Base-by-base conservation (phyloP, 2,888 invertebrate genomes). In the Tachina grossa region DNA sequence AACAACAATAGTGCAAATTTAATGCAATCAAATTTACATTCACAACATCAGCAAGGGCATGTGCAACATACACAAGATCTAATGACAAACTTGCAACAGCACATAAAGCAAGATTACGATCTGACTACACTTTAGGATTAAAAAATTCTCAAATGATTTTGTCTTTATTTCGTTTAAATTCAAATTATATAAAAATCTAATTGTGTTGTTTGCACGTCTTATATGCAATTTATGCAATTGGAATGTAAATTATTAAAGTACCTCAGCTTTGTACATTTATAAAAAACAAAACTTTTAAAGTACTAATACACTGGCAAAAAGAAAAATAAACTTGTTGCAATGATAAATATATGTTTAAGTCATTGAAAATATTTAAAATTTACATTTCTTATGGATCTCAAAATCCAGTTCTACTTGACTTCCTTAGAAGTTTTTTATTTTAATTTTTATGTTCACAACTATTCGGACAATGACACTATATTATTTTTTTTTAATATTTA, bases 101-200 rank as follows among this genome's bases (percentile, higher is more conserved):
- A 95, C 90, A 96, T 97, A 90, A 97, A 97, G 93, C 96, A 97
- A 89, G 97, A 97, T 93, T 97, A 97, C 92, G 97, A 96, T 92
- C 95, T 97, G 90, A 97, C 97, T 92, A 95, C 97, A 75, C 94
- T 95, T 92, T 95, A 95, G 94, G 93, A 92, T 59, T 63, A 80
- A 22, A 76, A 72, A 63, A 31, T 61, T 61, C 5, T 31, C 11
- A 71, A 47, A 49, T 41, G 39, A 47, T 79, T 55, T 72, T 19
- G 22, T 51, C 61, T 59, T 59, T 11, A 22, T 63, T 31, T 61
- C 13, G 22, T 75, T 81, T 31, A 53, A 63, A 31, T 45, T 71
- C 1, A 31, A 65, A 45, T 55, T 65, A 39, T 22, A n/a, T 22
- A 13, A 55, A 63, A 55, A 49, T 65, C 0, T 53, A 6, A 39